A percentile compares a stretch with the other conserved stretches of the same genome.
Evolutionary conservation across 2,888 invertebrate species (phyloP).

Genomic region (Exephanes ischioxanthus): DNA sequence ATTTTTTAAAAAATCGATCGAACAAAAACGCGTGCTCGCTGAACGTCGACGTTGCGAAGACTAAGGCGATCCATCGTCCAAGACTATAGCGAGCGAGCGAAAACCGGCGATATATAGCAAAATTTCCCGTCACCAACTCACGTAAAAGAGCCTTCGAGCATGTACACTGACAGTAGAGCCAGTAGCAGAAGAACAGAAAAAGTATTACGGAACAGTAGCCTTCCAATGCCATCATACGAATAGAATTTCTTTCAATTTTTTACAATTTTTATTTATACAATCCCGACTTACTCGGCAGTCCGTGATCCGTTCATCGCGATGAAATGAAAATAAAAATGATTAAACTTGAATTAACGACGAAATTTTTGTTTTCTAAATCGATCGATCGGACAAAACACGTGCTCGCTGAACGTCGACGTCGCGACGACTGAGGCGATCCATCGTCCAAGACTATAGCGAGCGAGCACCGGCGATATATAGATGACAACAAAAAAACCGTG

Average conservation of each 20-base stretch:
- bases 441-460: neutral
- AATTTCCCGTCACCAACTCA: neutral
- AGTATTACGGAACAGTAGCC: too few relatives aligned
- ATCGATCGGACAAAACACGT: neutral
- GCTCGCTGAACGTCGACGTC: neutral
- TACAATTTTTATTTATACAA: too few relatives aligned
- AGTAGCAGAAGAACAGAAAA: too few relatives aligned
- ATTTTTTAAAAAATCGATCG: neutral
- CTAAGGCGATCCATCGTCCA: slow-evolving; percentile 27
- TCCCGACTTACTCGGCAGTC: neutral
- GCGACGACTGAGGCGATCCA: slow-evolving; percentile 33
- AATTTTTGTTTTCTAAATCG: too few relatives aligned
- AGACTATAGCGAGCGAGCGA: neutral
- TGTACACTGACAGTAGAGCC: too few relatives aligned
- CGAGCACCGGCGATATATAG: slow-evolving; percentile 28
- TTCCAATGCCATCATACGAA: too few relatives aligned
- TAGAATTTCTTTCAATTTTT: too few relatives aligned
- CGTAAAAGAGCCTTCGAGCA: too few relatives aligned
- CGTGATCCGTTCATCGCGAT: neutral
- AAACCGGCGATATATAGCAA: slow-evolving; percentile 20
- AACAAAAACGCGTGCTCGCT: neutral
- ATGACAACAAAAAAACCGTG: slow-evolving; percentile 20
- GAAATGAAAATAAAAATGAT: neutral
- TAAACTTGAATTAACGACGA: too few relatives aligned
- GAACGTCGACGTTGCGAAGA: neutral